phyloP scores from a whole-genome alignment of 2,888 invertebrate genomes.

The Chironomus riparius region DNA sequence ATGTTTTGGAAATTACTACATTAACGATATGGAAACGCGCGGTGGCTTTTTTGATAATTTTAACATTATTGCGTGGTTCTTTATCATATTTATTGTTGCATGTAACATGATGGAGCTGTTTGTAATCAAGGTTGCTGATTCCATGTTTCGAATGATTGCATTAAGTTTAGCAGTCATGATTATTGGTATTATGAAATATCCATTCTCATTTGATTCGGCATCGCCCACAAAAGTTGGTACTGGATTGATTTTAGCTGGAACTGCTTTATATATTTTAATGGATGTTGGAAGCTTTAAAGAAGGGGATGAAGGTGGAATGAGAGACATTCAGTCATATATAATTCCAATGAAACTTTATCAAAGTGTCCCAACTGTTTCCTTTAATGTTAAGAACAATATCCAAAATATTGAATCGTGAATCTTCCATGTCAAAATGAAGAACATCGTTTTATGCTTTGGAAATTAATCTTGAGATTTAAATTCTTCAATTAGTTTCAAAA shows the following conservation, averaged over 20 bases:
- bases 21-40: neutral
- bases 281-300: neutral
- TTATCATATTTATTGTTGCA: conserved; percentile 1
- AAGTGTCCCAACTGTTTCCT: neutral
- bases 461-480: too few species aligned
- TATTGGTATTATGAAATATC: conserved; percentile 1
- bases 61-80: conserved; percentile 17
- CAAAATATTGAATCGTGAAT: neutral
- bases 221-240: neutral
- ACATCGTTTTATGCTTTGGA: too few species aligned
- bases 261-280: neutral
- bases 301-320: neutral
- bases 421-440: neutral
- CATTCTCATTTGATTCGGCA: neutral
- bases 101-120: conserved; percentile 5
- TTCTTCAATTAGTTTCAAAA: too few species aligned
- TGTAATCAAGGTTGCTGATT: conserved; percentile 10
- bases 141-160: neutral
- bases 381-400: neutral
- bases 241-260: conserved; percentile 1
- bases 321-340: neutral
- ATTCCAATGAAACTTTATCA: conserved; percentile 8
- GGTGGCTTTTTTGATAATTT: conserved; percentile 10
- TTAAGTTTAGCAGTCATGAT: neutral
- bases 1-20: neutral